These are phyloP conservation scores for Argyrosomus regius DNA, from an alignment of 2,797 vertebrate genomes.

Conservation along the genomic window DNA sequence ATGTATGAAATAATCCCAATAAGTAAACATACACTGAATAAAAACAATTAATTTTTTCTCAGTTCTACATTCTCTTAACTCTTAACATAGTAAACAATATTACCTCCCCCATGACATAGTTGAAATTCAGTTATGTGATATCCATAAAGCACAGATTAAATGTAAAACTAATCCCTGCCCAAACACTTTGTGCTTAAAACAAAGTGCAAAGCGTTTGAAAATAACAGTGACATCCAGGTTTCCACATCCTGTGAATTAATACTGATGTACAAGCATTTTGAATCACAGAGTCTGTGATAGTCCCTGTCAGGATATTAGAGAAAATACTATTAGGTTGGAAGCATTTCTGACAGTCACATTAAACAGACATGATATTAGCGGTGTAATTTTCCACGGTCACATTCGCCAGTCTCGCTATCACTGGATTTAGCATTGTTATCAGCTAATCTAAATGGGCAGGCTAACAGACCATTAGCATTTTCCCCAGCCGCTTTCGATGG, in stretches of 20 bases:
- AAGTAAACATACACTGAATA: not conserved
- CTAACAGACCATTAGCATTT: slow-evolving; percentile 54
- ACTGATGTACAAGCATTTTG: not conserved
- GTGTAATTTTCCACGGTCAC: slow-evolving; percentile 25
- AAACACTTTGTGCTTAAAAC: no score
- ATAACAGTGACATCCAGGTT: not conserved
- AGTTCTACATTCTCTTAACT: not conserved
- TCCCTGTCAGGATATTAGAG: slow-evolving; percentile 30
- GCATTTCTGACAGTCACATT: slow-evolving; percentile 41
- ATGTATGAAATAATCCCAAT: not conserved
- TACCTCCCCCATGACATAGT: not conserved
- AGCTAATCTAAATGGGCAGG: slow-evolving; percentile 55
- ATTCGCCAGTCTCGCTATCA: slow-evolving; percentile 22
- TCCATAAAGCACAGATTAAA: not conserved
- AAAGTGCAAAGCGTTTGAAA: not conserved
- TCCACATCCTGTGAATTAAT: not conserved
- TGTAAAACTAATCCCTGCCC: not conserved
- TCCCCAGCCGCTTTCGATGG: not conserved
- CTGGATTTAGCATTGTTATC: slow-evolving; percentile 43
- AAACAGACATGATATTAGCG: slow-evolving; percentile 41
- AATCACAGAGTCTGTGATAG: slow-evolving; percentile 7
- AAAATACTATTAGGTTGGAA: slow-evolving; percentile 4
- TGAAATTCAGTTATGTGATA: not conserved
- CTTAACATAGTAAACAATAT: not conserved
- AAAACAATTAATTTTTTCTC: not conserved